A percentile compares a stretch with the other conserved stretches of the same genome.
Evolutionary conservation across 2,888 invertebrate genomes (phyloP).

Genomic region (Argyresthia albistria): DNA sequence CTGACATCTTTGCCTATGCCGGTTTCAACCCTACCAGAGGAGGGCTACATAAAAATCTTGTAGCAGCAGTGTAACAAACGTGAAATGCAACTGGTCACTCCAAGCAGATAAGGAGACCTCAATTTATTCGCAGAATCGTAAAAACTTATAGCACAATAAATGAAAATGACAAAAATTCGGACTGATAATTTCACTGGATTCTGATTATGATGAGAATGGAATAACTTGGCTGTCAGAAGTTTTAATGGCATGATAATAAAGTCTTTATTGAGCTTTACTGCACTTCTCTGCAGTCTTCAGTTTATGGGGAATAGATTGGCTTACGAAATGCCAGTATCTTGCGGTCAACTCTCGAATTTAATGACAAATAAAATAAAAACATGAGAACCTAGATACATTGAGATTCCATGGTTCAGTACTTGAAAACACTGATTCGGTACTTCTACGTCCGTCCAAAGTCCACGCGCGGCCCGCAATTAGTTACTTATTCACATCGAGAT

Average conservation of each 20-base stretch:
- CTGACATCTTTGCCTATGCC: too few species aligned
- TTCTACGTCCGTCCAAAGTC: too few species aligned
- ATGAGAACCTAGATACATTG: too few species aligned
- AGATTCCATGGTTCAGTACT: too few species aligned
- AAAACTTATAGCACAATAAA: not conserved
- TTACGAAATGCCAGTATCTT: not conserved
- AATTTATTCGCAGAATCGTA: not conserved
- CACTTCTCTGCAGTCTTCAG: not conserved
- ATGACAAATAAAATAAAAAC: too few species aligned
- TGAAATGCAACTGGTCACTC: not conserved
- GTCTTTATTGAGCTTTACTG: not conserved
- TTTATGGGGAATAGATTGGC: not conserved
- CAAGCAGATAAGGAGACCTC: not conserved
- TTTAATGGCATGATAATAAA: not conserved
- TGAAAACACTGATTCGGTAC: too few species aligned
- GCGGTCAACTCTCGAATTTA: not conserved
- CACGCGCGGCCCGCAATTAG: too few species aligned
- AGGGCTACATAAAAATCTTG: too few species aligned
- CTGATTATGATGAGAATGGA: not conserved
- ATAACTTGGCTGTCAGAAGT: not conserved
- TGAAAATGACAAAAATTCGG: too few species aligned
- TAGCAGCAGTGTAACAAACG: not conserved
- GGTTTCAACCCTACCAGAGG: too few species aligned
- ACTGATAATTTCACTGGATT: not conserved
- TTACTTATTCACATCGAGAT: too few species aligned